Evolutionary conservation across 2,888 invertebrate genomes (phyloP).

Genomic region (Apeira syringaria): DNA sequence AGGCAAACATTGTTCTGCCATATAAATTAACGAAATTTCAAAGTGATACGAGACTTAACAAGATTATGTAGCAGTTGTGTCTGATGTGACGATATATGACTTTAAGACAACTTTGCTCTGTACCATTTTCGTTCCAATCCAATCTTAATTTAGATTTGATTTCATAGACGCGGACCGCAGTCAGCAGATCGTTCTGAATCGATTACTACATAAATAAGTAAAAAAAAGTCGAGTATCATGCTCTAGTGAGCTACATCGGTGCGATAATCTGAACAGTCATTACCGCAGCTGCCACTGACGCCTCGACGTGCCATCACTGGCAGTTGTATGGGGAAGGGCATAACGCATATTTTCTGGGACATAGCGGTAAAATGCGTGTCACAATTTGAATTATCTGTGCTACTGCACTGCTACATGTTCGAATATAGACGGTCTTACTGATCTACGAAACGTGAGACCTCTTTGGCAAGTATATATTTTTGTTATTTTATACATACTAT

Average conservation of each 20-base stretch:
- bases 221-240: slow-evolving; percentile 47
- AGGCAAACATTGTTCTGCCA: no score
- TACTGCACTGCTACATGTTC: not conserved
- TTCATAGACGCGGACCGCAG: slow-evolving; percentile 28
- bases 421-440: not conserved
- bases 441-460: not conserved
- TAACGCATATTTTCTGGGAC: slow-evolving; percentile 4
- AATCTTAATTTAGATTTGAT: slow-evolving; percentile 26
- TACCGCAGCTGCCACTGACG: slow-evolving; percentile 7
- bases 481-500: no score
- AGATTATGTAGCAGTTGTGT: no score
- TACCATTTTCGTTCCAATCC: slow-evolving; percentile 19
- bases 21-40: no score
- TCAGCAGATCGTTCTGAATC: slow-evolving; percentile 47
- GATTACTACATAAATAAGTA: slow-evolving; percentile 44
- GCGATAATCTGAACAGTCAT: slow-evolving; percentile 35
- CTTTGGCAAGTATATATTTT: no score
- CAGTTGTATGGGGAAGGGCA: slow-evolving; percentile 6
- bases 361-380: not conserved
- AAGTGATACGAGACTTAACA: no score
- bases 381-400: not conserved
- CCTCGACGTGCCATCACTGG: slow-evolving; percentile 18
- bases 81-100: no score
- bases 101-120: not conserved
- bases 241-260: slow-evolving; percentile 62